phyloP scores from a whole-genome alignment of 2,113 vertebrate species.

The Aepyceros melampus region DNA sequence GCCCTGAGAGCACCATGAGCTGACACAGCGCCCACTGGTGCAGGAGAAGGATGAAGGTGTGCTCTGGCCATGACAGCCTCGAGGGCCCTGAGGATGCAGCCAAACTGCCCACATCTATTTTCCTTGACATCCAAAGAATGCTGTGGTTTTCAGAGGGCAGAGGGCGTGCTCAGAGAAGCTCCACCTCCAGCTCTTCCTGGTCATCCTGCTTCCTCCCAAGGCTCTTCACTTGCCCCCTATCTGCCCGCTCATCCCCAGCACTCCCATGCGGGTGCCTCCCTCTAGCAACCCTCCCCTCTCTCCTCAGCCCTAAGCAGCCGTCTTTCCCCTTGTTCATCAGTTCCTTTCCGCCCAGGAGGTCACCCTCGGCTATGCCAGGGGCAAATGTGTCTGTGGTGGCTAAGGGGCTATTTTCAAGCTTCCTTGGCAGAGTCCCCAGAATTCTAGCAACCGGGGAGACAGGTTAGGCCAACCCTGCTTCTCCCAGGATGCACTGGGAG shows the following conservation, averaged over 20 bases:
- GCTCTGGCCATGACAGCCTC: neutral
- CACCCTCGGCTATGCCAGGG: neutral
- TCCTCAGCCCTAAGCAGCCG: neutral
- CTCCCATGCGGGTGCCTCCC: neutral
- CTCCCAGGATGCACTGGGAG: conserved; percentile 72
- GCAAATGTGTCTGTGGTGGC: neutral
- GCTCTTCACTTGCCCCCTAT: neutral
- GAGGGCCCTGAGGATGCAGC: fast-evolving
- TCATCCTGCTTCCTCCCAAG: neutral
- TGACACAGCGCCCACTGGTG: fast-evolving
- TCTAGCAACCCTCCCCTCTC: fast-evolving
- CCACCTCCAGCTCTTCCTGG: neutral
- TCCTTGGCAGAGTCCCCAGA: conserved; percentile 18
- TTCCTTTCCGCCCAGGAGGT: neutral
- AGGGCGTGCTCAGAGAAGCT: neutral
- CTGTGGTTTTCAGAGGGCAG: neutral
- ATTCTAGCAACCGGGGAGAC: conserved; percentile 33
- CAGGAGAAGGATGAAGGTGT: neutral
- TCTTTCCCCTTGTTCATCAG: neutral
- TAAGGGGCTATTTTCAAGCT: neutral
- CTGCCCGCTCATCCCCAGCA: fast-evolving
- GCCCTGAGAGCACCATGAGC: neutral
- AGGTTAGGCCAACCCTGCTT: conserved; percentile 57
- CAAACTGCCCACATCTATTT: neutral
- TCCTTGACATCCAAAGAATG: neutral